Base-by-base conservation (phyloP, 1,140 invertebrate genomes). In the Atopsyche davidsoni region DNA sequence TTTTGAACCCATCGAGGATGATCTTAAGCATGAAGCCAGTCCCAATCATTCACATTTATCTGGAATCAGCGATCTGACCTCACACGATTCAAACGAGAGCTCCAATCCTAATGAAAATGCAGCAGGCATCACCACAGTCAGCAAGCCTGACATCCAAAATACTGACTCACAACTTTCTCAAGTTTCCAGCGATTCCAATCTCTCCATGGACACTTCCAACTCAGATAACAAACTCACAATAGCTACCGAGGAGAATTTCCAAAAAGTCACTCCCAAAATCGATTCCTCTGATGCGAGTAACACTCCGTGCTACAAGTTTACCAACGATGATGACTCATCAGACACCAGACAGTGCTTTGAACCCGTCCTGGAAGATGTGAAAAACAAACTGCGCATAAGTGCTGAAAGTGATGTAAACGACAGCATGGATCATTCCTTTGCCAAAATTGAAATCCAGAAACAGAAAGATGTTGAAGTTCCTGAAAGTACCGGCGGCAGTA, bases 1-100 rank as follows among this genome's bases (percentile, higher is more conserved):
- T 4, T 85, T 83, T 66, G 82, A 85, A 59, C 79, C 79, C 0
- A 67, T 82, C 34, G 75, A 78, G 40, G 35, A 43, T 44, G 46
- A 44, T 58, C 58, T 40, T 44, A 59, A 64, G 47, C 34, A 43
- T 35, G 53, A 52, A 16, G 56, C 60, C 17, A 62, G 61, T 36
- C 50, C 55, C 46, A 64, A 66, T 43, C 77, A 81, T 57, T 77
- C 77, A 25, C 74, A 77, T 59, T 53, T 80, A 13, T 81, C 77
- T 31, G 76, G 73, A 39, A 75, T 79, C 58, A 82, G 78, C 54
- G 79, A 78, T 58, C 58, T 78, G 21, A 76, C 74, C 40, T 75
- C 73, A 53, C 75, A 76, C 47, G 68, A 67, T 42, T 65, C 64
- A 25, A 62, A 63, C 40, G 49, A 51, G 13, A 68, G 65, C 46